Base-by-base conservation (phyloP, 2,888 invertebrate species). In the Caenorhabditis sp. region DNA sequence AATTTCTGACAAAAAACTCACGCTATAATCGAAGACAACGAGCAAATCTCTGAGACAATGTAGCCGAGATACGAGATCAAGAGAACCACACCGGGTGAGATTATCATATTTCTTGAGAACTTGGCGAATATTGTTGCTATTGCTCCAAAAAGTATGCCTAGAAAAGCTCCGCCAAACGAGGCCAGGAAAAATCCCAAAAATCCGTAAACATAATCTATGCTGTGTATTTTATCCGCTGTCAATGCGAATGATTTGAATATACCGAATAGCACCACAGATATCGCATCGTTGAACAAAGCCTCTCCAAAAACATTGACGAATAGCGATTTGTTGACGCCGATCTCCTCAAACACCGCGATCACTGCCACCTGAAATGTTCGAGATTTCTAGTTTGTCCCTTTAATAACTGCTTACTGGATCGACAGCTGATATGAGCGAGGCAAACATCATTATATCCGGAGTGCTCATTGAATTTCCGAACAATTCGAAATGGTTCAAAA, bases 291-390 rank as follows among this genome's bases (percentile, higher is more conserved):
- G 75, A 97, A 91, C 83, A 97, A 91, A 36, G 95, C 95, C 90
- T 97, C 97, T 59, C 97, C 97, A 89, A 97, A 97, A 61, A 97
- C 96, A 72, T 97, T 94, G 88, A 97, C 97, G 89, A 97, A 96
- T 77, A 97, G 91, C 81, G 97, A 93, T 91, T 97, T 96, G 89
- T 97, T 95, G 81, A 97, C 96, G 88, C 96, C 96, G 57, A 78
- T 72, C 51, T 78, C 78, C 36, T 74, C 69, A 37, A 77, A 77
- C 37, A 77, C 71, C 0, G 74, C 75, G 26, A 77, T 77, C n/a
- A 77, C 77, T 17, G 80, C 77, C 19, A 72, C n/a, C n/a, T n/a
- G n/a, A n/a, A n/a, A n/a, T n/a, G n/a, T n/a, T n/a, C n/a, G n/a
- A n/a, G n/a, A n/a, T n/a, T n/a, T n/a, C n/a, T n/a, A n/a, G n/a